Percentiles rank a stretch among this genome's conserved stretches.
These are phyloP conservation scores for Macroglossus sobrinus DNA, from an alignment of 2,113 vertebrate genomes.

Conservation along the genomic window DNA sequence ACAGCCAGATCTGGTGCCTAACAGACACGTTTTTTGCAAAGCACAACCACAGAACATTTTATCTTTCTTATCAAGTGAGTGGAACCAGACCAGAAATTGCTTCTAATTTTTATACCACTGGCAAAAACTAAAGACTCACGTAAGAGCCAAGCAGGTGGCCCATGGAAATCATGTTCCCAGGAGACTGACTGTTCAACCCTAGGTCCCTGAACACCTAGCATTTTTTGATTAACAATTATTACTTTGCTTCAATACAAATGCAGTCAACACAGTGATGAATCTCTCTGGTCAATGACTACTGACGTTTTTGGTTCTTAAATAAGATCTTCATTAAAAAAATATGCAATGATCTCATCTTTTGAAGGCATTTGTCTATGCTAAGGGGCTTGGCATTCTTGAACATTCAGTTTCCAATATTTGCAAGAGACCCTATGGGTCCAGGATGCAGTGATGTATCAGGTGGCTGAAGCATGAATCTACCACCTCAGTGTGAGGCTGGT, in stretches of 20 bases:
- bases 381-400: background rate
- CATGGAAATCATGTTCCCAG: background rate
- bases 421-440: background rate
- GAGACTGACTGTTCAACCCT: rapidly evolving
- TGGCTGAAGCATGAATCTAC: rapidly evolving
- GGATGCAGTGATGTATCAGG: rapidly evolving
- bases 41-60: background rate
- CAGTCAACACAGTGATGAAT: background rate
- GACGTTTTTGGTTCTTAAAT: background rate
- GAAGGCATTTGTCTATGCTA: background rate
- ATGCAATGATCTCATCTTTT: background rate
- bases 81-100: background rate
- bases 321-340: background rate
- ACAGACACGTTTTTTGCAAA: rapidly evolving
- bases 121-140: background rate
- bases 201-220: background rate
- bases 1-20: background rate
- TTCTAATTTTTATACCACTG: background rate
- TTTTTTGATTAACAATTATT: background rate
- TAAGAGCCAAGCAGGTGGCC: background rate
- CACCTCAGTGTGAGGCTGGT: background rate
- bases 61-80: background rate
- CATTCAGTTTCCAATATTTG: rapidly evolving
- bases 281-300: background rate
- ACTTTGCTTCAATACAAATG: background rate